A percentile compares a stretch with the other conserved stretches of the same genome.
phyloP scores from a whole-genome alignment of 2,888 invertebrate genomes.

The Melolontha melolontha region DNA sequence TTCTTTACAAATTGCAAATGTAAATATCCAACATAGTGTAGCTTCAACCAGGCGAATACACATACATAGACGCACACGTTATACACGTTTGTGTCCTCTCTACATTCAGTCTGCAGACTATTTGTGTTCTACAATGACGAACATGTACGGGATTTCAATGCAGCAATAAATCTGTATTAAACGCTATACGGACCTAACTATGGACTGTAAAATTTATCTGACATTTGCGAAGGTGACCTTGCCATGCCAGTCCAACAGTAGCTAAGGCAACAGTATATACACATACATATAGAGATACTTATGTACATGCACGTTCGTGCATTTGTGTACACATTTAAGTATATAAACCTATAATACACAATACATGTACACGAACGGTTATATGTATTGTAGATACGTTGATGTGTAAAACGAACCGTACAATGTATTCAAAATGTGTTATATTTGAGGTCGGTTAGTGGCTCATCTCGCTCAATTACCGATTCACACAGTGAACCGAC shows the following conservation, averaged over 20 bases:
- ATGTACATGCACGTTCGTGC: not conserved
- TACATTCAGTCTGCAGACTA: slow-evolving; percentile 5
- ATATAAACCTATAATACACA: no score
- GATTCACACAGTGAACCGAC: not conserved
- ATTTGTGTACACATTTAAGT: not conserved
- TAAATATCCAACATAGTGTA: no score
- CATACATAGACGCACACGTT: no score
- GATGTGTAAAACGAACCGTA: no score
- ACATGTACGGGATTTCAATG: slow-evolving; percentile 29
- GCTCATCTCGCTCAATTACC: slow-evolving; percentile 5
- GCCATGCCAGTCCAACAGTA: slow-evolving; percentile 3
- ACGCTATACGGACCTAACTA: slow-evolving; percentile 23
- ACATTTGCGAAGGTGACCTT: slow-evolving; percentile 38
- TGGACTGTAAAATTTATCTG: slow-evolving; percentile 36
- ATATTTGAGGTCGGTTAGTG: slow-evolving; percentile 11
- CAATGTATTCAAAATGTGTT: slow-evolving; percentile 18
- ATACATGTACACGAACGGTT: no score
- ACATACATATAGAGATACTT: not conserved
- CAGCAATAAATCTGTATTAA: slow-evolving; percentile 25
- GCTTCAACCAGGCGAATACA: no score
- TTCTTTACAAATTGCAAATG: no score
- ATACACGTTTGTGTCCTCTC: no score
- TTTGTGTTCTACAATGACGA: slow-evolving; percentile 25
- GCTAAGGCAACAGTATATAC: not conserved
- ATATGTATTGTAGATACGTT: no score